phyloP scores from a whole-genome alignment of 1,140 invertebrate species.

The Listronotus bonariensis region DNA sequence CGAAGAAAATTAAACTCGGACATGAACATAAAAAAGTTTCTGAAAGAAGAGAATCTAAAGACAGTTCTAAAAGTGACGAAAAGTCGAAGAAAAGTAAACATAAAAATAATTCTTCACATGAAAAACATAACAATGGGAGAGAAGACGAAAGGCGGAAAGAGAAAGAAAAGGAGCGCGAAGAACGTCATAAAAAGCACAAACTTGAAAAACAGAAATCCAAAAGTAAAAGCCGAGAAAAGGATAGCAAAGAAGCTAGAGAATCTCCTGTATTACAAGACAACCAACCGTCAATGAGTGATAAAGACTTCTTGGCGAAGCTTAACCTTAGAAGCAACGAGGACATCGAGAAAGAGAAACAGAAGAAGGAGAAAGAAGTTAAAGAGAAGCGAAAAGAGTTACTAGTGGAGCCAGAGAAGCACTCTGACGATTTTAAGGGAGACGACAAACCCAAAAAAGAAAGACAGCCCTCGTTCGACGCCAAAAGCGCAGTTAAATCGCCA shows the following conservation, averaged over 20 bases:
- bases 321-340: conserved; percentile 64
- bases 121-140: conserved; percentile 46
- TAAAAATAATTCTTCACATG: conserved; percentile 47
- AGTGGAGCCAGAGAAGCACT: conserved; percentile 43
- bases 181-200: conserved; percentile 52
- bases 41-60: conserved; percentile 75
- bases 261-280: conserved; percentile 9
- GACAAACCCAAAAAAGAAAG: conserved; percentile 45
- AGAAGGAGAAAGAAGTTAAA: conserved; percentile 62
- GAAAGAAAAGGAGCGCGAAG: conserved; percentile 49
- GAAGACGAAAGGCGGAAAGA: conserved; percentile 47
- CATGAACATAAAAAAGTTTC: conserved; percentile 60
- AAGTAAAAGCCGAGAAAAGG: conserved; percentile 53
- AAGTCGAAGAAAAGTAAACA: conserved; percentile 48
- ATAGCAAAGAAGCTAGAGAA: conserved; percentile 41
- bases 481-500: conserved; percentile 18
- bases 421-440: conserved; percentile 58
- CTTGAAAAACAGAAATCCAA: conserved; percentile 51
- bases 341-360: conserved; percentile 61
- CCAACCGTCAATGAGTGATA: conserved; percentile 56
- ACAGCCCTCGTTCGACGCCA: conserved; percentile 17
- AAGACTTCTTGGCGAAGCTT: conserved; percentile 67
- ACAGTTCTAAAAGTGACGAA: conserved; percentile 57
- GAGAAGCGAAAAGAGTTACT: conserved; percentile 59
- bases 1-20: conserved; percentile 71